Percentiles rank a stretch among this genome's conserved stretches.
phyloP scores from a whole-genome alignment of 2,797 vertebrate species.

The Typhlichthys subterraneus region DNA sequence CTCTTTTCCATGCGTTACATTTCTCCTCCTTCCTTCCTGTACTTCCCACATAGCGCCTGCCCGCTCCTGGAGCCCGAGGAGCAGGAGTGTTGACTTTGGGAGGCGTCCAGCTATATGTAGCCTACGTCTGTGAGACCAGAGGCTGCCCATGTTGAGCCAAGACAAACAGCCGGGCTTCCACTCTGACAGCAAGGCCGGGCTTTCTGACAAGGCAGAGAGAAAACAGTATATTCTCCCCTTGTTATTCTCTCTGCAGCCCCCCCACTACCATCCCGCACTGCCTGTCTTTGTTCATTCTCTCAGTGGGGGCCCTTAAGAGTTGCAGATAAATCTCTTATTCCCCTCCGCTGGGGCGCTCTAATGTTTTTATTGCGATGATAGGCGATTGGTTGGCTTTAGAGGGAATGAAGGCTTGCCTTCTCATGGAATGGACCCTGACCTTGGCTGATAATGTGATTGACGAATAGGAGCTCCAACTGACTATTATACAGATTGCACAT shows the following conservation, averaged over 20 bases:
- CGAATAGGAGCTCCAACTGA: no score
- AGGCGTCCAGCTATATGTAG: constrained; percentile 66
- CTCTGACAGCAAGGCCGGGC: constrained; percentile 70
- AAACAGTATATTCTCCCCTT: constrained; percentile 70
- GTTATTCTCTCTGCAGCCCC: constrained; percentile 37
- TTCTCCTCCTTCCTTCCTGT: constrained; percentile 14
- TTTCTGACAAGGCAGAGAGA: constrained; percentile 72
- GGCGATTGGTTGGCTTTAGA: neutral
- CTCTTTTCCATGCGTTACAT: constrained; percentile 9
- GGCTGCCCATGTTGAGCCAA: constrained; percentile 71
- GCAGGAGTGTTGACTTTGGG: constrained; percentile 72
- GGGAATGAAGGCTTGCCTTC: neutral
- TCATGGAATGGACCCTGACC: no score
- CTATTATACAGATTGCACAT: no score
- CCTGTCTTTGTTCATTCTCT: constrained; percentile 12
- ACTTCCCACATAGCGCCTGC: constrained; percentile 28
- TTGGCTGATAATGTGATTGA: no score
- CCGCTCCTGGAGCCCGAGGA: constrained; percentile 46
- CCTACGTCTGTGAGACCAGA: constrained; percentile 62
- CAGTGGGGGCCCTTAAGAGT: constrained; percentile 31
- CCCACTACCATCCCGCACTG: constrained; percentile 28
- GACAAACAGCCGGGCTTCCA: constrained; percentile 70
- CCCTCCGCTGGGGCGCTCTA: neutral
- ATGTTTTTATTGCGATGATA: constrained; percentile 6
- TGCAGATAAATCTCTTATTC: constrained; percentile 41